Evolutionary conservation across 2,113 vertebrate species (phyloP).

Genomic region (Peromyscus maniculatus): DNA sequence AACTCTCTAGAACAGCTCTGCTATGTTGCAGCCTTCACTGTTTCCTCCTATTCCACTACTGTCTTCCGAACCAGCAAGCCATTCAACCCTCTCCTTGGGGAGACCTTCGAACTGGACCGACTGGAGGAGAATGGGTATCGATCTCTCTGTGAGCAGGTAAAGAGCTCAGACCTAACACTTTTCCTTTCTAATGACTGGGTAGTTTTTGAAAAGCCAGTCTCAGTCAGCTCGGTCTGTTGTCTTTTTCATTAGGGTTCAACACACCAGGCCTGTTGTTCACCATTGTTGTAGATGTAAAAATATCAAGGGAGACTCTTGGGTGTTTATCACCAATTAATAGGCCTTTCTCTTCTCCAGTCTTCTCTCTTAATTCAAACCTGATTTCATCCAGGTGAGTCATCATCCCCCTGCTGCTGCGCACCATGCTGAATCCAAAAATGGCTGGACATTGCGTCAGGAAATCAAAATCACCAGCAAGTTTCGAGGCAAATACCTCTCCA

Average conservation of each 20-base stretch:
- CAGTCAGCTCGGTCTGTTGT: neutral
- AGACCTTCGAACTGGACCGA: constrained; percentile 97
- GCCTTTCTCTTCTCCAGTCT: neutral
- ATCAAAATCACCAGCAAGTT: constrained; percentile 99
- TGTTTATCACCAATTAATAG: neutral
- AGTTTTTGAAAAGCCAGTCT: neutral
- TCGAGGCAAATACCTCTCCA: constrained; percentile 98
- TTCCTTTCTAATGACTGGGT: neutral
- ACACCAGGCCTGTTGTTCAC: neutral
- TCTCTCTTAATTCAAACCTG: neutral
- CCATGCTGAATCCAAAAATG: constrained; percentile 94
- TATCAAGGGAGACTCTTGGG: neutral
- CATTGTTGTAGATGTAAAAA: neutral
- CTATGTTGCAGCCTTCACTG: constrained; percentile 96
- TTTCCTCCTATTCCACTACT: constrained; percentile 98
- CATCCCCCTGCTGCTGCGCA: constrained; percentile 97
- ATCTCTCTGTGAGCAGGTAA: constrained; percentile 97
- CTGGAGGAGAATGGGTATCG: constrained; percentile 94
- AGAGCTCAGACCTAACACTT: neutral
- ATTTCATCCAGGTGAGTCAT: constrained; percentile 93
- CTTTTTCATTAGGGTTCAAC: neutral
- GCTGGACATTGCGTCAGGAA: constrained; percentile 96
- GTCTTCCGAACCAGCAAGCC: constrained; percentile 98
- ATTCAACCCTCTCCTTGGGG: constrained; percentile 97
- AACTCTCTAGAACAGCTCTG: constrained; percentile 96